A percentile compares a stretch with the other conserved stretches of the same genome.
Evolutionary conservation across 2,888 invertebrate genomes (phyloP).

Genomic region (Phortica okadai): DNA sequence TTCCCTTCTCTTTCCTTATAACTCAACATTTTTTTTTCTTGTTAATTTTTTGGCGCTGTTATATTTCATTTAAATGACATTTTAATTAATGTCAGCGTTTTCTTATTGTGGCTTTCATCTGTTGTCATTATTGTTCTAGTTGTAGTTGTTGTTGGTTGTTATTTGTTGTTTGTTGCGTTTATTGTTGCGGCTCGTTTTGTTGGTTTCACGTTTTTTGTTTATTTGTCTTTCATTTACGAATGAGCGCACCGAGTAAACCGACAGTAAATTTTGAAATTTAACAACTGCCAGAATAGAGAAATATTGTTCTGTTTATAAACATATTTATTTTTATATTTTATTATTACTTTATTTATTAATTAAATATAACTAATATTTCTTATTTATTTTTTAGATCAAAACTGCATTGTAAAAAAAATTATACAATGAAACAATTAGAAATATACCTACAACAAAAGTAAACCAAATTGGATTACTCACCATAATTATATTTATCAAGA

Average conservation of each 20-base stretch:
- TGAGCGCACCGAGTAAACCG: background rate
- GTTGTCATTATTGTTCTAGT: conserved; percentile 18
- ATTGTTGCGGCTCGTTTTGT: conserved; percentile 51
- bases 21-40: background rate
- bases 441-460: no score
- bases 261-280: background rate
- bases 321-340: no score
- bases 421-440: no score
- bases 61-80: conserved; percentile 23
- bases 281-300: no score
- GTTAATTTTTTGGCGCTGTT: conserved; percentile 20
- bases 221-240: conserved; percentile 22
- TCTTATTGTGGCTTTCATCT: conserved; percentile 35
- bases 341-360: no score
- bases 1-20: conserved; percentile 47
- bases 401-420: no score
- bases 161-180: conserved; percentile 25
- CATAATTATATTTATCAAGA: no score
- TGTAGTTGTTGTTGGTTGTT: conserved; percentile 42
- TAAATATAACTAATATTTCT: no score
- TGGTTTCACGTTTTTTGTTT: conserved; percentile 37
- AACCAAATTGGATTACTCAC: no score
- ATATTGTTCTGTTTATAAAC: no score
- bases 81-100: conserved; percentile 69
- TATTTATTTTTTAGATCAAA: no score